Percentiles rank a stretch among this genome's conserved stretches.
These are phyloP conservation scores for Chrysolina oricalcia DNA, from an alignment of 2,888 invertebrate genomes.

Conservation along the genomic window DNA sequence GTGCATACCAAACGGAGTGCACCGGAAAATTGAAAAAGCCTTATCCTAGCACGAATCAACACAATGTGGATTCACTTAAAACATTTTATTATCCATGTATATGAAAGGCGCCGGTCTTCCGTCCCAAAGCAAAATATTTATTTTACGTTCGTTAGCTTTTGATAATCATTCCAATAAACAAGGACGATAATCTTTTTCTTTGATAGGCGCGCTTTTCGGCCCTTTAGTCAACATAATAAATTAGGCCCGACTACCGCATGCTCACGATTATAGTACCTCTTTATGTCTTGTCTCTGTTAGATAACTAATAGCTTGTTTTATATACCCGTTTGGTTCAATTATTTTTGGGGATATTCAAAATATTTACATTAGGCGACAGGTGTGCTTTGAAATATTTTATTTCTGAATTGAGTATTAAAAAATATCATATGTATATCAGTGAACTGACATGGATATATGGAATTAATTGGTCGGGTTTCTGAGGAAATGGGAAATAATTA, in stretches of 20 bases:
- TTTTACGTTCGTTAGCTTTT: slow-evolving; percentile 14
- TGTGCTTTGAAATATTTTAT: slow-evolving; percentile 9
- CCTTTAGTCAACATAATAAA: slow-evolving; percentile 25
- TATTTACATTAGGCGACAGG: slow-evolving; percentile 34
- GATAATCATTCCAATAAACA: slow-evolving; percentile 24
- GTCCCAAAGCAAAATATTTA: slow-evolving; percentile 8
- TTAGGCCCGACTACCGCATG: background rate
- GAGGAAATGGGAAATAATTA: slow-evolving; percentile 7
- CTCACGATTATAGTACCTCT: background rate
- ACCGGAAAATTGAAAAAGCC: background rate
- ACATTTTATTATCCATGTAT: background rate
- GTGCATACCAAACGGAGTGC: background rate
- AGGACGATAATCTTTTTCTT: slow-evolving; percentile 34
- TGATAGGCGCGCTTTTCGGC: slow-evolving; percentile 29
- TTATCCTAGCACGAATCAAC: background rate
- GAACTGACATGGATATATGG: background rate
- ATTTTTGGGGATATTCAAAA: slow-evolving; percentile 18
- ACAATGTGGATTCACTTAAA: slow-evolving; percentile 4
- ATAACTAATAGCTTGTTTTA: slow-evolving; percentile 14
- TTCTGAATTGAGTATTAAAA: background rate
- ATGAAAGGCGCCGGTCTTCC: background rate
- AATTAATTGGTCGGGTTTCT: background rate
- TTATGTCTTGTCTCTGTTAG: slow-evolving; percentile 4
- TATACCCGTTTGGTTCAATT: background rate
- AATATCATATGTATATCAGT: background rate